phyloP scores from a whole-genome alignment of 2,113 vertebrate genomes.

The Hyla sarda region DNA sequence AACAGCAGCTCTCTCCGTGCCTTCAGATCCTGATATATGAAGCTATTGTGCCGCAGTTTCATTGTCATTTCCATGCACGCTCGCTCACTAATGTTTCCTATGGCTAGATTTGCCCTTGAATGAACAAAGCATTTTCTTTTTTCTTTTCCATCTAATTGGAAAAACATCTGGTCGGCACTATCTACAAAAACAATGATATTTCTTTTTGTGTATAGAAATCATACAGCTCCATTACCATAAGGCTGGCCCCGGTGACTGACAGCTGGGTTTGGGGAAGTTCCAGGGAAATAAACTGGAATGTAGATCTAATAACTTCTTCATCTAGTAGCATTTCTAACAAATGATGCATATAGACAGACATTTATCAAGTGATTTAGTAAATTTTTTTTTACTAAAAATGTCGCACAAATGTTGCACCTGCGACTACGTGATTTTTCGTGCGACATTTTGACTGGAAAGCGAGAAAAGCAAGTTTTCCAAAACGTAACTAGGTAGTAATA shows the following conservation, averaged over 20 bases:
- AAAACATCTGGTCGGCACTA: not conserved
- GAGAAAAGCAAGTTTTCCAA: too few species aligned
- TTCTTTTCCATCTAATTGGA: not conserved
- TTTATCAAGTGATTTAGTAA: too few species aligned
- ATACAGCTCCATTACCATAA: not conserved
- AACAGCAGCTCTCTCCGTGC: not conserved
- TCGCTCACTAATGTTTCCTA: not conserved
- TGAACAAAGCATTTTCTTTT: not conserved
- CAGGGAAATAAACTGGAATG: not conserved
- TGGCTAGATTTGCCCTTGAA: slow-evolving; percentile 10
- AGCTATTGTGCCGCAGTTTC: not conserved
- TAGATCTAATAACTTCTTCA: not conserved
- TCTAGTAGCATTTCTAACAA: not conserved
- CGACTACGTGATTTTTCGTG: too few species aligned
- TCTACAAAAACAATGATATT: not conserved
- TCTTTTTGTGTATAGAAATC: not conserved
- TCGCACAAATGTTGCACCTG: too few species aligned
- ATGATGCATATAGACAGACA: too few species aligned
- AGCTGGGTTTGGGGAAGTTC: not conserved
- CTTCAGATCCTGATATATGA: not conserved
- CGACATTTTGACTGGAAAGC: too few species aligned
- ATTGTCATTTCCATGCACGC: slow-evolving; percentile 3
- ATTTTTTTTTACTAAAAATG: too few species aligned
- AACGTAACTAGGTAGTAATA: too few species aligned
- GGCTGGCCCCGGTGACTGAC: not conserved